Conservation (phyloP, 2,888 invertebrate species). For the Tenthredo mesomela region DNA sequence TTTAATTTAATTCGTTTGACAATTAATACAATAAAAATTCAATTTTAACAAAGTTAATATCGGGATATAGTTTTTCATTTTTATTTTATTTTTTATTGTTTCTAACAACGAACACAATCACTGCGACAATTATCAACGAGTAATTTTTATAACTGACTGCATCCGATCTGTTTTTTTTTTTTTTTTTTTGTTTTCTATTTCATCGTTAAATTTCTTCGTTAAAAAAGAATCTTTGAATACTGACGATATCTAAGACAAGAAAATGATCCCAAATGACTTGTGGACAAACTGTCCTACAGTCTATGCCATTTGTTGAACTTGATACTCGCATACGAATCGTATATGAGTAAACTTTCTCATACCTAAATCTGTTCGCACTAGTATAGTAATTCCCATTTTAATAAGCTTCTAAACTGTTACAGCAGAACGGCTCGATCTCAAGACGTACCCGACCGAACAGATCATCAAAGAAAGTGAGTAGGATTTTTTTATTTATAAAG, state of each 20-base stretch:
- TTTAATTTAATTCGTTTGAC: background rate
- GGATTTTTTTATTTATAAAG: constrained; percentile 30
- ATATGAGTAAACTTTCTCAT: background rate
- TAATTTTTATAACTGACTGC: background rate
- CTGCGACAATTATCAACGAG: background rate
- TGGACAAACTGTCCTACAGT: background rate
- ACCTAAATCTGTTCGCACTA: background rate
- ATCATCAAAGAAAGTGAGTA: constrained; percentile 92
- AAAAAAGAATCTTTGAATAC: background rate
- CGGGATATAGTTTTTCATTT: background rate
- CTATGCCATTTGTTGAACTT: background rate
- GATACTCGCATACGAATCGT: background rate
- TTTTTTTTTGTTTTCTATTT: background rate
- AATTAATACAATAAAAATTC: background rate
- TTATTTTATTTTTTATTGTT: background rate
- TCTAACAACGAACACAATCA: background rate
- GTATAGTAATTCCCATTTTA: background rate
- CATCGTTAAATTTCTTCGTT: background rate
- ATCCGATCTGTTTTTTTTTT: background rate
- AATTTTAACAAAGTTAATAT: background rate
- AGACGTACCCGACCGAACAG: constrained; percentile 88
- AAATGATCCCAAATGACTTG: background rate
- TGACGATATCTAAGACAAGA: background rate
- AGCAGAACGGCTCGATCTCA: constrained; percentile 81
- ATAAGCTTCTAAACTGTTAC: constrained; percentile 15